Evolutionary conservation across 2,888 invertebrate species (phyloP), one percentile per base, ranked within the genome.

Genomic region (Lymantria dispar): DNA sequence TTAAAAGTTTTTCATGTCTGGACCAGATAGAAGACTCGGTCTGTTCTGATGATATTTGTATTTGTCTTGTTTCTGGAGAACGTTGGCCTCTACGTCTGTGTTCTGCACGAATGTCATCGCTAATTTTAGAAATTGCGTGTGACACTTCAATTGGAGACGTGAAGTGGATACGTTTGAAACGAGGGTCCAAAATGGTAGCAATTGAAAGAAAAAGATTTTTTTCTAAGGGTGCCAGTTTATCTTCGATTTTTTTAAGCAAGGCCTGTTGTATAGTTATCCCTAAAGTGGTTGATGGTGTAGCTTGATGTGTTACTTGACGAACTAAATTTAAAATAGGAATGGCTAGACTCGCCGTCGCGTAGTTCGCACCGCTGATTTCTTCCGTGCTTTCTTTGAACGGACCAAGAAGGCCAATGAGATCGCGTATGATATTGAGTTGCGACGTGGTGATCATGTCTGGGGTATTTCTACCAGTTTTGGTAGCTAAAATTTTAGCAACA

Each of bases 341-440:
- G 10, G 44, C 64, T 47, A 68, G 58, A 50, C 65, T 67, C 41
- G 66, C 42, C 38, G 60, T 68, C 39, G 64, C 59, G 50, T 68
- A 65, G 45, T 60, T 48, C 37, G 49, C 65, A 42, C 63, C 68
- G 50, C 65, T 64, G 48, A 66, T 64, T 52, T 68, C 66, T n/a
- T 37, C 37, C 5, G 67, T 70, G 47, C 61, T 68, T 62, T 62
- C 43, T 48, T 56, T 56, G 43, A 55, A 48, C 8, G 37, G 37
- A n/a, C 10, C 10, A 37, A 37, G 37, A 37, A 37, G 37, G 3
- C 8, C 10, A 8, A 37, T 10, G 3, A 37, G 11, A 37, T 37
- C 37, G 5, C 37, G 37, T 10, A 37, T 8, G 3, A 37, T n/a
- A 7, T 7, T 37, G 3, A 37, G 10, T 37, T 37, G 37, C 37